Conservation (phyloP, 2,888 invertebrate species). For the Polydesmus complanatus region DNA sequence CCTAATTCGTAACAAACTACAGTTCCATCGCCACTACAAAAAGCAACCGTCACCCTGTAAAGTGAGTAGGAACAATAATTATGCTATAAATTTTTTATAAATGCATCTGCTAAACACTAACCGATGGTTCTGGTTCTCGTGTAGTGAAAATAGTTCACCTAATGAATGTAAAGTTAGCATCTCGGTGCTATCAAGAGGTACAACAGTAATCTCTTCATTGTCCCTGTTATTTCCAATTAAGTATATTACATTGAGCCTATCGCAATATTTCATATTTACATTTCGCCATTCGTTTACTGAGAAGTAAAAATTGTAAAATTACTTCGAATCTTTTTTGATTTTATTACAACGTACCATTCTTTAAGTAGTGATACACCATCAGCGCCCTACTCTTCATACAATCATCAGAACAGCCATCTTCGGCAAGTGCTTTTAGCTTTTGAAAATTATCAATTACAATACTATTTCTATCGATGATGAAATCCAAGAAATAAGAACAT, state of each 20-base stretch:
- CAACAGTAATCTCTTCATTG: not conserved
- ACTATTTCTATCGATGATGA: too few relatives aligned
- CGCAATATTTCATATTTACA: not conserved
- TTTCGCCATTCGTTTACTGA: not conserved
- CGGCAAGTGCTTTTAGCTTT: not conserved
- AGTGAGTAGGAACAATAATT: not conserved
- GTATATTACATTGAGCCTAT: not conserved
- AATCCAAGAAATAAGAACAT: too few relatives aligned
- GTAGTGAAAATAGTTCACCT: too few relatives aligned
- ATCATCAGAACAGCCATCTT: not conserved
- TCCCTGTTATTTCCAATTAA: not conserved
- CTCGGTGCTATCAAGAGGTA: not conserved
- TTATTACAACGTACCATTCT: not conserved
- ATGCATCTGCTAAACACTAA: too few relatives aligned
- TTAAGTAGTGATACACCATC: not conserved
- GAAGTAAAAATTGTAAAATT: not conserved
- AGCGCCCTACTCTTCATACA: not conserved
- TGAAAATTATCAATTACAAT: not conserved
- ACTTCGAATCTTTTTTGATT: not conserved
- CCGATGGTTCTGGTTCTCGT: not conserved
- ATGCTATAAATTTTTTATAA: too few relatives aligned
- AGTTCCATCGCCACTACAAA: conserved; percentile 1
- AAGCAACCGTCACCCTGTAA: conserved; percentile 7
- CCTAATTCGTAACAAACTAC: conserved; percentile 1
- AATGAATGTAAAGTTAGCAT: not conserved